phyloP scores from a whole-genome alignment of 2,797 vertebrate genomes.

The Ciconia nigra region DNA sequence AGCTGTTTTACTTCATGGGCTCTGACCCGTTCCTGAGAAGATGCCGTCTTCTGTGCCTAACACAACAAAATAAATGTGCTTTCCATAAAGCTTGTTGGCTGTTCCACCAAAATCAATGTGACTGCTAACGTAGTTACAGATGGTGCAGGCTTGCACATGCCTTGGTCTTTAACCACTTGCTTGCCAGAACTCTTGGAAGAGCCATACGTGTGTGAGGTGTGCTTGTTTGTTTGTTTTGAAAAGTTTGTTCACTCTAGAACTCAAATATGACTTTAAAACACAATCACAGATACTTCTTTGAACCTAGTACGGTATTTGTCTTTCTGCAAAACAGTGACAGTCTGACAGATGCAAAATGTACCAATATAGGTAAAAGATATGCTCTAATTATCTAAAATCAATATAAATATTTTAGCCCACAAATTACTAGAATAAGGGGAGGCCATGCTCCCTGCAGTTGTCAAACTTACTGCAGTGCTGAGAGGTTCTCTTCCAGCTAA shows the following conservation, averaged over 20 bases:
- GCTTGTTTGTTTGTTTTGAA: neutral
- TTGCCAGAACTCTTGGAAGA: neutral
- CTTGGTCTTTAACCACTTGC: neutral
- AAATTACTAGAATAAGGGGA: neutral
- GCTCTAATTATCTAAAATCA: neutral
- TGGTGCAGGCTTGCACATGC: neutral
- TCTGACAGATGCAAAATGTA: neutral
- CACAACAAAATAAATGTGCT: neutral
- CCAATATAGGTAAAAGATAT: neutral
- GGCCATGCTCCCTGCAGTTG: neutral
- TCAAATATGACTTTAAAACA: neutral
- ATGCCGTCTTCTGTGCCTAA: neutral
- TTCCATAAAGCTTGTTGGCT: neutral
- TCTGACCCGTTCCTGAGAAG: neutral
- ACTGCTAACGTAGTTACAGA: neutral
- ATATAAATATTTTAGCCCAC: neutral
- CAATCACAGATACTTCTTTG: neutral
- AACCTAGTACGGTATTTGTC: neutral
- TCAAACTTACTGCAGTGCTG: neutral
- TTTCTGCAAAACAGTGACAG: neutral
- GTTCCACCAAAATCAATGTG: neutral
- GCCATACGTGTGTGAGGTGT: accelerated
- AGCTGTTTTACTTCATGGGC: neutral
- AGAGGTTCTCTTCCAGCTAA: neutral
- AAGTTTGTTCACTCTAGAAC: neutral